Evolutionary conservation across 1,140 invertebrate species (phyloP).

Genomic region (Hestina assimilis): DNA sequence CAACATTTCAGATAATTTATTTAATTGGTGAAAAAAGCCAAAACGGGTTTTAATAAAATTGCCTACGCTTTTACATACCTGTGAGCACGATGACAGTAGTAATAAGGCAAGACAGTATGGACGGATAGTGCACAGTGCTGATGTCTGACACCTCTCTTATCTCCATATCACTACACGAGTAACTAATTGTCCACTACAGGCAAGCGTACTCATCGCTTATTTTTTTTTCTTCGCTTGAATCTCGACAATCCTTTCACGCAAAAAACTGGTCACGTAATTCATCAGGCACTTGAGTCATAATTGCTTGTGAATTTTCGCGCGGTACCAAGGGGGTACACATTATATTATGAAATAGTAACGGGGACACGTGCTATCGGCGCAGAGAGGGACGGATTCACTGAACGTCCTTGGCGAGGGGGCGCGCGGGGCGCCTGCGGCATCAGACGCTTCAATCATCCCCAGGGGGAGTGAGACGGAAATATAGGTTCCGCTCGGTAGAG

Average conservation of each 20-base stretch:
- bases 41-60: too few relatives aligned
- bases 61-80: constrained; percentile 41
- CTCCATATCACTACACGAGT: constrained; percentile 66
- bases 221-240: too few relatives aligned
- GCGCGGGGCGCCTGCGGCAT: constrained; percentile 75
- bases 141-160: constrained; percentile 58
- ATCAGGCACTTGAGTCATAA: constrained; percentile 74
- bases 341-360: constrained; percentile 76
- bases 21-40: too few relatives aligned
- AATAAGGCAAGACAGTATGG: constrained; percentile 59
- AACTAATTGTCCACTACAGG: constrained; percentile 60
- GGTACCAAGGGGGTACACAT: constrained; percentile 70
- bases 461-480: constrained; percentile 50
- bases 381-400: constrained; percentile 78
- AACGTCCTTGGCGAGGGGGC: constrained; percentile 74
- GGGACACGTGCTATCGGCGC: constrained; percentile 73
- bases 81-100: constrained; percentile 50
- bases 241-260: constrained; percentile 62
- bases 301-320: constrained; percentile 72
- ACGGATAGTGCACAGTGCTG: constrained; percentile 66
- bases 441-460: constrained; percentile 77
- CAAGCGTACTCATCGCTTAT: constrained; percentile 51
- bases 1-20: too few relatives aligned
- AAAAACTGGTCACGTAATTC: constrained; percentile 67
- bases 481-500: constrained; percentile 27